These are phyloP conservation scores for Tachycineta bicolor DNA, from an alignment of 2,113 vertebrate species.

Conservation along the genomic window DNA sequence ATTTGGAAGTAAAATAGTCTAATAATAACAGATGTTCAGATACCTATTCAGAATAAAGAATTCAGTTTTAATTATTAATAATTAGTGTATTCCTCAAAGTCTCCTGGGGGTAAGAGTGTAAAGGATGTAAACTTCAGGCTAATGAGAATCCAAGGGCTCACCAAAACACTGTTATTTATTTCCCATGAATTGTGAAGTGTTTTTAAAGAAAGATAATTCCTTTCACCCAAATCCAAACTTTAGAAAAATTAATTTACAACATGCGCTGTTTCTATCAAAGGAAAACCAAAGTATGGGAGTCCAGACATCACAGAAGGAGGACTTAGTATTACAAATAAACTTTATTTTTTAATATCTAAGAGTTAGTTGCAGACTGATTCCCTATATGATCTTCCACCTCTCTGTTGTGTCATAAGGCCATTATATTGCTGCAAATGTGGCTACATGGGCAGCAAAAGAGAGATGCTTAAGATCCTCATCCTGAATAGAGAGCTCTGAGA, in stretches of 20 bases:
- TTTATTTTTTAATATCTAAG: neutral
- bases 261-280: neutral
- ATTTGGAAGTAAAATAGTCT: neutral
- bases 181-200: neutral
- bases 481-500: neutral
- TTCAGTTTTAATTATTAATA: neutral
- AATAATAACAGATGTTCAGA: neutral
- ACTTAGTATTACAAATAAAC: neutral
- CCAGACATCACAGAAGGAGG: neutral
- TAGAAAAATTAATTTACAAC: neutral
- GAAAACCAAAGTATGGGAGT: neutral
- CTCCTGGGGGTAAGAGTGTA: neutral
- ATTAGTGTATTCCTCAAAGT: neutral
- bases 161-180: neutral
- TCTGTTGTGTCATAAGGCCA: neutral
- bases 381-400: neutral
- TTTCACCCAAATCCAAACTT: neutral
- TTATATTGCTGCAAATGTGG: neutral
- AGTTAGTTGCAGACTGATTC: neutral
- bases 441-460: neutral
- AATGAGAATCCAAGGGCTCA: neutral
- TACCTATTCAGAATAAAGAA: neutral
- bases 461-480: neutral
- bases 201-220: neutral
- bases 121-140: neutral